Base-by-base conservation (phyloP, 2,888 invertebrate genomes). In the Lasius platythorax region DNA sequence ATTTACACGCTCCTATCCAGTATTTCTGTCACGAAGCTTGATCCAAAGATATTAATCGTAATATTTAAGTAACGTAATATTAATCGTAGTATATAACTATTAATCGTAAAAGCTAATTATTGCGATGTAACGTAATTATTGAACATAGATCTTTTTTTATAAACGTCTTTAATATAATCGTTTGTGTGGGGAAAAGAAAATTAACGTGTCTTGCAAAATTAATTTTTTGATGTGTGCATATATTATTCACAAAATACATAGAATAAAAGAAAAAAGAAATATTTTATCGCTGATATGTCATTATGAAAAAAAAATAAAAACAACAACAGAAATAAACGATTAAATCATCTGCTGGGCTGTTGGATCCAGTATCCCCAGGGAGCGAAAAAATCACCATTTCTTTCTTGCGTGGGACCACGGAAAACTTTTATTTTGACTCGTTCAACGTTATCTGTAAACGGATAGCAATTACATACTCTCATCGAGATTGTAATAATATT, bases 301-400 rank as follows among this genome's bases (percentile, higher is more conserved):
- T 58, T 40, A 28, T 15, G 11, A 23, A 23, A 5, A 9, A 12
- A 67, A 28, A 50, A 28, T 53, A 53, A 40, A 8, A 23, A 12
- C 23, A 28, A 67, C 9, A 12, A 28, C 0, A 56, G 15, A 53
- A 66, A 40, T 15, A 23, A 18, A 43, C 5, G 43, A 56, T 9
- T 1, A 67, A 15, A 53, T 79, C 18, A 72, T 61, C 12, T 37
- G 33, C 37, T 18, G 5, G 95, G 95, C 79, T 94, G 94, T 78
- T 92, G 93, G 73, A 95, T 91, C 94, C 94, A 95, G 85, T 91
- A 95, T 82, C 95, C 95, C 94, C 95, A 95, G 50, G 92, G 93
- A 8, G 93, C 91, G 73, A 93, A 95, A 23, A 82, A 73, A 81
- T 93, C 88, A 3, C 94, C 95, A 82, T 94, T 84, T 79, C 89